Evolutionary conservation across 1,140 invertebrate species (phyloP).

Genomic region (Heliconius himera): DNA sequence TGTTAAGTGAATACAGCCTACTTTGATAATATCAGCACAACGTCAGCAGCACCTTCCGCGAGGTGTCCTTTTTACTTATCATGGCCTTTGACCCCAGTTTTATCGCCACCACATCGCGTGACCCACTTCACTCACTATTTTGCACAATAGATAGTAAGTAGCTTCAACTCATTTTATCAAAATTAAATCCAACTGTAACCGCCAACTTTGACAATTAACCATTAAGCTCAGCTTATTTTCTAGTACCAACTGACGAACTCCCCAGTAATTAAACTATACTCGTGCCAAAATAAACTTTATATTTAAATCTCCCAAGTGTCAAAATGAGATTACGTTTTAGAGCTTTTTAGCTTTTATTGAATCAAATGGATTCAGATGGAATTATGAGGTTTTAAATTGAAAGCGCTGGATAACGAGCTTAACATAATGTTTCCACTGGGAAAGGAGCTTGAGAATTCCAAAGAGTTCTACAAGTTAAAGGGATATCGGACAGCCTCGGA

Average conservation of each 20-base stretch:
- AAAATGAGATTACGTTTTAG: slow-evolving; percentile 28
- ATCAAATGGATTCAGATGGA: slow-evolving; percentile 16
- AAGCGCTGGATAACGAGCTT: slow-evolving; percentile 41
- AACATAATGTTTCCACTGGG: slow-evolving; percentile 39
- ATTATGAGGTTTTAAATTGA: slow-evolving; percentile 47
- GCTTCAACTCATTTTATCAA: slow-evolving; percentile 39
- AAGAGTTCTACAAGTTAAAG: slow-evolving; percentile 17
- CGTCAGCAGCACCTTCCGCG: slow-evolving; percentile 48
- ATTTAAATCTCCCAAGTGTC: slow-evolving; percentile 19
- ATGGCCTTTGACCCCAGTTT: slow-evolving; percentile 34
- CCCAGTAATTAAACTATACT: slow-evolving; percentile 31
- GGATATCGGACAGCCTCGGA: background rate
- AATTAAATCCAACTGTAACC: slow-evolving; percentile 42
- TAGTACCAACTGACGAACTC: slow-evolving; percentile 37
- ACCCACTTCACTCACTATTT: slow-evolving; percentile 46
- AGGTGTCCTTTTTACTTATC: slow-evolving; percentile 61
- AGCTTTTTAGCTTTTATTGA: slow-evolving; percentile 28
- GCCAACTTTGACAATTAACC: slow-evolving; percentile 50
- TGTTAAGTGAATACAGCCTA: slow-evolving; percentile 13
- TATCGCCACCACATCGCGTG: slow-evolving; percentile 42
- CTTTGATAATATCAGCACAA: slow-evolving; percentile 27
- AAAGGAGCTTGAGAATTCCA: slow-evolving; percentile 22
- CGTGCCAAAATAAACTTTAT: slow-evolving; percentile 35
- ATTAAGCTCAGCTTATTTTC: slow-evolving; percentile 44
- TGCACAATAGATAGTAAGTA: slow-evolving; percentile 30